Base-by-base conservation (phyloP, 2,797 vertebrate genomes). In the Aldrovandia affinis region DNA sequence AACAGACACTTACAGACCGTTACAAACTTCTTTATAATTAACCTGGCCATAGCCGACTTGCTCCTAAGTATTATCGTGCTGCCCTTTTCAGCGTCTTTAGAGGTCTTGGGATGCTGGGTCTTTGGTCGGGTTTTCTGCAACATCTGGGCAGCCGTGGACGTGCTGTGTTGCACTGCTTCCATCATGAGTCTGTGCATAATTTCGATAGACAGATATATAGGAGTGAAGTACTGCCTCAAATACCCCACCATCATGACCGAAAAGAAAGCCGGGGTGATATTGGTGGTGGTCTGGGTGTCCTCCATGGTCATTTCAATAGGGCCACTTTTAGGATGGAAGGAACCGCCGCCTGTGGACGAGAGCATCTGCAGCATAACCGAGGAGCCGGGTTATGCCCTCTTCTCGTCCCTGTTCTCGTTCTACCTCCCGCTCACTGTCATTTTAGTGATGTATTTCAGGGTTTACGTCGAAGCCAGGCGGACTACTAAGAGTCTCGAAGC, bases 101-200 rank as follows among this genome's bases (percentile, higher is more conserved):
- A 99, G 92, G 97, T 99, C 0, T 18, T 99, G 84, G 98, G 97
- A 52, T 97, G 97, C 93, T 99, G 98, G 98, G 95, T 96, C 89
- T 99, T 99, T 0, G 98, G 98, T 1, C 94, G 98, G 80, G 94
- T 98, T 68, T 99, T 99, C 94, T 99, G 98, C 86, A 98, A 99
- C 94, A 96, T 99, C 90, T 99, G 98, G 98, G 98, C 98, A 2
- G 98, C 98, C 0, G 98, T 99, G 94, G 98, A 99, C n/a, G 98
- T 99, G 87, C 94, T 99, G 42, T 99, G 98, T 91, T 99, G 98
- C 94, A 99, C 98, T 0, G 98, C 98, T 15, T 99, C 98, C 90
- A 99, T 99, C 92, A 97, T 99, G 92, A 99, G 98, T 93, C 95
- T 99, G 73, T 99, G 98, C 89, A 95, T 98, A 89, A 99, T 99